These are phyloP conservation scores for Hephaestus fuliginosus DNA, from an alignment of 2,797 vertebrate species.

Conservation along the genomic window DNA sequence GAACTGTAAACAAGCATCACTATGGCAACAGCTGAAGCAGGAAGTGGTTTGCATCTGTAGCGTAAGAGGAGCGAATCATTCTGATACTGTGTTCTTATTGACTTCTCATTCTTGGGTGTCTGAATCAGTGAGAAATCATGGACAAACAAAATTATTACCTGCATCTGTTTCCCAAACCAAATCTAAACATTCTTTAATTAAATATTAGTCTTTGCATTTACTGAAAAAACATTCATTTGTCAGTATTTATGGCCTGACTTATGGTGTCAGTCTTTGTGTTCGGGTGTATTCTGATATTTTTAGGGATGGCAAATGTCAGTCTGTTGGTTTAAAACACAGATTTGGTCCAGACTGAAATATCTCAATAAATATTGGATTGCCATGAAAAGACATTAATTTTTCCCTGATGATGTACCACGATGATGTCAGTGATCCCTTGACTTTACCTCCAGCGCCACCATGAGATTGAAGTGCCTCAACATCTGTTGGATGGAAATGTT, in stretches of 20 bases:
- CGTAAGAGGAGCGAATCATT: slow-evolving; percentile 27
- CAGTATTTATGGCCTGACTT: not conserved
- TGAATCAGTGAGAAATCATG: not conserved
- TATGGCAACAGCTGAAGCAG: slow-evolving; percentile 68
- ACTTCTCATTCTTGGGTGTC: not conserved
- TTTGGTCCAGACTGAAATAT: not conserved
- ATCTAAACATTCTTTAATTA: not conserved
- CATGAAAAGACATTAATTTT: not conserved
- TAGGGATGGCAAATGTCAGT: not conserved
- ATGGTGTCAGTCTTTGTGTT: not conserved
- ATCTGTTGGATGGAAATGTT: no score
- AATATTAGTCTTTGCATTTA: not conserved
- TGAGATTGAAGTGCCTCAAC: not conserved
- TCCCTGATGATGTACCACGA: not conserved
- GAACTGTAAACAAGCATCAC: slow-evolving; percentile 39
- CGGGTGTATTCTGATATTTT: not conserved
- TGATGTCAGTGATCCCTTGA: not conserved
- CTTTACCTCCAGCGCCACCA: not conserved
- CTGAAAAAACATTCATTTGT: not conserved
- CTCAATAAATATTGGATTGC: not conserved
- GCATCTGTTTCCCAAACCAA: not conserved
- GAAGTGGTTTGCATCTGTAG: slow-evolving; percentile 47
- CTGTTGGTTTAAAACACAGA: not conserved
- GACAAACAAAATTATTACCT: not conserved
- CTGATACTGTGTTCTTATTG: not conserved